Conservation (phyloP, 2,113 vertebrate genomes). For the human region DNA sequence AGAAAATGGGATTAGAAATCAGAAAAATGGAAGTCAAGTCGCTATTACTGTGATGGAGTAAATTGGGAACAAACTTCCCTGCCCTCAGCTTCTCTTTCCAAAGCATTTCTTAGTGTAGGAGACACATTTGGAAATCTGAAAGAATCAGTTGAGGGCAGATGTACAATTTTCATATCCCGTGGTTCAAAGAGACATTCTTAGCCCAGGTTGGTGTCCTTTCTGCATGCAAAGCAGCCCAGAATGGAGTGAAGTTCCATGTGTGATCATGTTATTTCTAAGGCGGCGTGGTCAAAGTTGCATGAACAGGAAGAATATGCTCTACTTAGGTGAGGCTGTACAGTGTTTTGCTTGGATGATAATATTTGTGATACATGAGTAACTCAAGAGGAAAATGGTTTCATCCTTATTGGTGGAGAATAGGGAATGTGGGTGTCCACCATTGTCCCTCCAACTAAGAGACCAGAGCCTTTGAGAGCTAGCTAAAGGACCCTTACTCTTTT, state of each 20-base stretch:
- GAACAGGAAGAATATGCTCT: neutral
- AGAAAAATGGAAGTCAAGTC: neutral
- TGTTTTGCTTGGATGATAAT: neutral
- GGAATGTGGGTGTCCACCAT: neutral
- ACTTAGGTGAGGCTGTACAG: neutral
- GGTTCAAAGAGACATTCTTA: neutral
- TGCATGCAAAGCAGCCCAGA: neutral
- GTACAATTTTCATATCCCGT: neutral
- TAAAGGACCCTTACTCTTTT: neutral
- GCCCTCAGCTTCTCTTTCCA: neutral
- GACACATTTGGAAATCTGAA: neutral
- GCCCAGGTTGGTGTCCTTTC: too few relatives aligned
- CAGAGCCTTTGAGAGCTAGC: neutral
- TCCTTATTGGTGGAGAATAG: neutral
- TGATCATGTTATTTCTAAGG: neutral
- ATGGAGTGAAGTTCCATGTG: neutral
- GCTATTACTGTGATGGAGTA: neutral
- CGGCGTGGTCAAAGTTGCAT: accelerated
- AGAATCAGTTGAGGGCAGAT: neutral
- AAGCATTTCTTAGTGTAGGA: neutral
- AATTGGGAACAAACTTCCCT: neutral
- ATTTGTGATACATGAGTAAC: neutral
- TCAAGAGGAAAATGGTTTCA: neutral
- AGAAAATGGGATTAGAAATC: constrained; percentile 22
- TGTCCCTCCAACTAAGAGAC: accelerated